Evolutionary conservation across 2,797 vertebrate species (phyloP), one percentile per base, ranked within the genome.

Genomic region (Threskiornis aethiopicus): DNA sequence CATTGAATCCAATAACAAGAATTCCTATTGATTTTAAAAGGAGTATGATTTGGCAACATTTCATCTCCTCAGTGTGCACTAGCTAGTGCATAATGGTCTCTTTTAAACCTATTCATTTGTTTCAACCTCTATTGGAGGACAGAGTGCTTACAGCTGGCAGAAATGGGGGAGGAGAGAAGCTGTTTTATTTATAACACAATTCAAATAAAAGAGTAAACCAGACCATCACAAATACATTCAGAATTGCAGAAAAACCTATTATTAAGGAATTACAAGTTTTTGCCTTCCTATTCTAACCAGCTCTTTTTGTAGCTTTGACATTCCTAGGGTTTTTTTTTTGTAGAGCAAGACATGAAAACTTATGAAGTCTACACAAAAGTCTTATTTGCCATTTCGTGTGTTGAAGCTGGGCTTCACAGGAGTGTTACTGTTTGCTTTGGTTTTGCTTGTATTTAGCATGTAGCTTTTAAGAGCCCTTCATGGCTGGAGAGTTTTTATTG

Each of bases 391-490:
- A 67, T 72, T 90, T 77, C 3, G 11, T 59, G 24, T 81, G 65
- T 69, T 37, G 51, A 81, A 72, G 39, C 67, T 71, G 79, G 18
- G 44, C 65, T 85, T 87, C 61, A 75, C 75, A 77, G 82, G 37
- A 67, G 41, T 90, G 42, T 62, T 94, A 82, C 90, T 84, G 75
- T 95, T 97, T 96, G 96, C 58, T 91, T 95, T 84, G 66, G 67
- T 93, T 97, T 97, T 91, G 84, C 97, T 96, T 90, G 90, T 96
- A 76, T 97, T 97, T 97, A 90, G 77, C 94, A 93, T 97, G 93
- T 96, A 97, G 97, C 93, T 72, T 97, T 98, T 98, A 97, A 97
- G 97, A 97, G 97, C 91, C 96, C 96, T 98, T 97, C 97, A 96
- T 97, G 97, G 94, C 96, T 97, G 76, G 83, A 97, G 92, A 94